A percentile compares a stretch with the other conserved stretches of the same genome.
These are phyloP conservation scores for Dasyprocta punctata DNA, from an alignment of 2,113 vertebrate species.

Conservation along the genomic window DNA sequence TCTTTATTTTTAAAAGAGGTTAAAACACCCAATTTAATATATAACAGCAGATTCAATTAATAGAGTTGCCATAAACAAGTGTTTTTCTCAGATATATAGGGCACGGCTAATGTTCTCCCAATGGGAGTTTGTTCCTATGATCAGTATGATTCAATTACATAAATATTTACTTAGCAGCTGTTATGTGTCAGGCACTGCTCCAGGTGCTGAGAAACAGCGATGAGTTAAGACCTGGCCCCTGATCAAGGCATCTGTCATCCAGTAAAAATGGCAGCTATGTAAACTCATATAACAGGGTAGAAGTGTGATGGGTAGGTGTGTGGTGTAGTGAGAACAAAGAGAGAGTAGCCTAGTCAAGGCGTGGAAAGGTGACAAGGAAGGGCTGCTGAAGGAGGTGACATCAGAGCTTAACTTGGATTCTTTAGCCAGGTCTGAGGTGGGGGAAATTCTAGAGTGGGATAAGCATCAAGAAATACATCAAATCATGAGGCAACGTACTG, in stretches of 20 bases:
- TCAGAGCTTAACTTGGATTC: not conserved
- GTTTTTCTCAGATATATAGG: not conserved
- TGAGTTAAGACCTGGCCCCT: slow-evolving; percentile 58
- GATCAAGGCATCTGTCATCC: not conserved
- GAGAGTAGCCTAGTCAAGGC: not conserved
- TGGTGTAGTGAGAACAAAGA: not conserved
- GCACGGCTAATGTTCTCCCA: slow-evolving; percentile 36
- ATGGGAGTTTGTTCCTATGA: slow-evolving; percentile 13
- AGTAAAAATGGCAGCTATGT: slow-evolving; percentile 23
- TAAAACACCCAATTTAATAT: slow-evolving; percentile 41
- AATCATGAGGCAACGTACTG: not conserved
- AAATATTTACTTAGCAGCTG: slow-evolving; percentile 63
- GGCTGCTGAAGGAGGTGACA: slow-evolving; percentile 4
- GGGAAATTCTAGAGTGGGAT: not conserved
- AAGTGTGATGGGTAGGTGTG: not conserved
- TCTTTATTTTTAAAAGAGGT: slow-evolving; percentile 62
- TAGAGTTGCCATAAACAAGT: not conserved
- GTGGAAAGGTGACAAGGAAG: not conserved
- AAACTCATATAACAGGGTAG: not conserved
- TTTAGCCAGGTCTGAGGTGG: not conserved
- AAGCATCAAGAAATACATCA: not conserved
- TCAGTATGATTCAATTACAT: slow-evolving; percentile 60
- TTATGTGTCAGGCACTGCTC: slow-evolving; percentile 20
- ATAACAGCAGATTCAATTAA: not conserved
- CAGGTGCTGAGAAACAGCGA: slow-evolving; percentile 30